These are phyloP conservation scores for Ephialtes manifestator DNA, from an alignment of 2,888 invertebrate genomes.

Conservation along the genomic window DNA sequence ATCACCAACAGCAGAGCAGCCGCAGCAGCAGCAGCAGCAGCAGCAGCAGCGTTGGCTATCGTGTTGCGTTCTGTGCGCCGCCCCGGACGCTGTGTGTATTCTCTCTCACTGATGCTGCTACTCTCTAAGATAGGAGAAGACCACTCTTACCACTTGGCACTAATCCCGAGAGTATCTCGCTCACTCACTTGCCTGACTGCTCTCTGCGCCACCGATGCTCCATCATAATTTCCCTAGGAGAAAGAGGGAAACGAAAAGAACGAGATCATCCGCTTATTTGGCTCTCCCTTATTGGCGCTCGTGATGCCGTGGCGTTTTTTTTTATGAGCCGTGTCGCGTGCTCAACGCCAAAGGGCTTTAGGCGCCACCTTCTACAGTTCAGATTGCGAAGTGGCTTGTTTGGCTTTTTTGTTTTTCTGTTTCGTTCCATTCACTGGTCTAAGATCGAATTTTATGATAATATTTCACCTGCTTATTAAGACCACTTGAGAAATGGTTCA, in stretches of 20 bases:
- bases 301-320: background rate
- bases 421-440: background rate
- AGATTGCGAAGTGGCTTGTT: background rate
- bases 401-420: background rate
- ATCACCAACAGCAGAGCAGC: slow-evolving; percentile 30
- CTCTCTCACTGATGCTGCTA: slow-evolving; percentile 34
- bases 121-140: slow-evolving; percentile 61
- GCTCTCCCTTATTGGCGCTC: background rate
- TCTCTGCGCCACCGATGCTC: slow-evolving; percentile 21
- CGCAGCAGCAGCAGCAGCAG: background rate
- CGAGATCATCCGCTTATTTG: slow-evolving; percentile 34
- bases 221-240: background rate
- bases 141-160: slow-evolving; percentile 73
- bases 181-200: slow-evolving; percentile 26
- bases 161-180: slow-evolving; percentile 53
- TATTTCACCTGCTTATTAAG: background rate
- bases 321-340: slow-evolving; percentile 11
- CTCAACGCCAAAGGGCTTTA: background rate
- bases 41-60: slow-evolving; percentile 24
- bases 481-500: too few relatives aligned
- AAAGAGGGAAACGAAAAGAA: slow-evolving; percentile 45
- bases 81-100: slow-evolving; percentile 27
- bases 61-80: slow-evolving; percentile 43
- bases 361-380: background rate
- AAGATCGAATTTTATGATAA: background rate